These are phyloP conservation scores for Bombus turneri DNA, from an alignment of 1,140 invertebrate genomes.

Conservation along the genomic window DNA sequence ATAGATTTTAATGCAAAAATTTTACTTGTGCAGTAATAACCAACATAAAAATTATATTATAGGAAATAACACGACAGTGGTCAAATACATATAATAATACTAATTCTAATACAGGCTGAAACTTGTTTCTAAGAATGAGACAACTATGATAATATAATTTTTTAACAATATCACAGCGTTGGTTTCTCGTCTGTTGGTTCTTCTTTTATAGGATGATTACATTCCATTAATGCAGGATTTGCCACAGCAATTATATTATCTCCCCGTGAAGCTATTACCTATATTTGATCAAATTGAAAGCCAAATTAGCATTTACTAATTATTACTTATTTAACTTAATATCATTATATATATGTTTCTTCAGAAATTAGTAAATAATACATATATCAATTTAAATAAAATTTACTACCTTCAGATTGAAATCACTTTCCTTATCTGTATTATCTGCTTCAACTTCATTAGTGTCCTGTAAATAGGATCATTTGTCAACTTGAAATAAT, in stretches of 20 bases:
- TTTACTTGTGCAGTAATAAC: background rate
- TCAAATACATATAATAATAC: slow-evolving; percentile 17
- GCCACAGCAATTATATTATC: slow-evolving; percentile 94
- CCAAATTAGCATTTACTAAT: background rate
- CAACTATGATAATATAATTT: slow-evolving; percentile 42
- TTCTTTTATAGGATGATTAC: slow-evolving; percentile 80
- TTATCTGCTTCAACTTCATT: slow-evolving; percentile 76
- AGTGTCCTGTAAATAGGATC: slow-evolving; percentile 70
- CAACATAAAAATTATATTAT: background rate
- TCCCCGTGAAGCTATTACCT: slow-evolving; percentile 91
- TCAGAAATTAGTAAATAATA: background rate
- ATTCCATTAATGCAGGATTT: slow-evolving; percentile 89
- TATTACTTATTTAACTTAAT: background rate
- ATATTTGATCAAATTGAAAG: background rate
- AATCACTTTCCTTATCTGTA: slow-evolving; percentile 79
- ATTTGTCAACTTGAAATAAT: background rate
- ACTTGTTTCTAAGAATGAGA: slow-evolving; percentile 12
- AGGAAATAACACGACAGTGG: background rate
- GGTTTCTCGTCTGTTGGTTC: slow-evolving; percentile 76
- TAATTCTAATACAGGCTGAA: slow-evolving; percentile 30
- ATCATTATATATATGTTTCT: background rate
- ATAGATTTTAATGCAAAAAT: background rate
- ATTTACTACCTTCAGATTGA: slow-evolving; percentile 78
- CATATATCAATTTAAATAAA: background rate
- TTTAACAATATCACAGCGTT: slow-evolving; percentile 74